Conservation (phyloP, 2,888 invertebrate genomes). For the Nipponacmea schrenckii region DNA sequence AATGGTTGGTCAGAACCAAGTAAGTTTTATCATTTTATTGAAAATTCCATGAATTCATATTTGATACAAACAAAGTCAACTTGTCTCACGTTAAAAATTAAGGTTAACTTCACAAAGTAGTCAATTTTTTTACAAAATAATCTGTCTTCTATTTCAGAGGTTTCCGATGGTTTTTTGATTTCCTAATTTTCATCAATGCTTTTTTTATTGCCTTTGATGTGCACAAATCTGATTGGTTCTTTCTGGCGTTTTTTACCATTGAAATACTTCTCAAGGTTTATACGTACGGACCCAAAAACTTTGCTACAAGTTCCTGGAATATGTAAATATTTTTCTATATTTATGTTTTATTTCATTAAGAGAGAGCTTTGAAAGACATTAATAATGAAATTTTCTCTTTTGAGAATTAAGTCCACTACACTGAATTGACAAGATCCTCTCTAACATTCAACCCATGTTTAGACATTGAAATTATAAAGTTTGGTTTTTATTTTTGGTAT, state of each 20-base stretch:
- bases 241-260: conserved; percentile 66
- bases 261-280: conserved; percentile 70
- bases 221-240: conserved; percentile 68
- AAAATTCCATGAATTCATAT: too few species aligned
- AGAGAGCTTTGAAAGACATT: too few species aligned
- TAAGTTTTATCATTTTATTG: conserved; percentile 36
- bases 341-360: too few species aligned
- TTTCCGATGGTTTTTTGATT: conserved; percentile 68
- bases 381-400: neutral
- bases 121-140: too few species aligned
- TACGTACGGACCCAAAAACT: conserved; percentile 64
- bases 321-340: conserved; percentile 56
- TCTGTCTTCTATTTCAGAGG: conserved; percentile 52
- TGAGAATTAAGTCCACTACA: neutral
- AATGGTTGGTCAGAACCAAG: conserved; percentile 61
- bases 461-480: too few species aligned
- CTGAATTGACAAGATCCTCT: neutral
- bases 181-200: conserved; percentile 69
- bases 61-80: too few species aligned
- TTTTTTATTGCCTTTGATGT: conserved; percentile 67
- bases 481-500: too few species aligned
- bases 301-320: conserved; percentile 68
- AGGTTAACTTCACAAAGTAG: too few species aligned
- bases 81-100: too few species aligned
- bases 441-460: neutral